Conservation (phyloP, 2,888 invertebrate genomes). For the Choristoneura rosaceana region DNA sequence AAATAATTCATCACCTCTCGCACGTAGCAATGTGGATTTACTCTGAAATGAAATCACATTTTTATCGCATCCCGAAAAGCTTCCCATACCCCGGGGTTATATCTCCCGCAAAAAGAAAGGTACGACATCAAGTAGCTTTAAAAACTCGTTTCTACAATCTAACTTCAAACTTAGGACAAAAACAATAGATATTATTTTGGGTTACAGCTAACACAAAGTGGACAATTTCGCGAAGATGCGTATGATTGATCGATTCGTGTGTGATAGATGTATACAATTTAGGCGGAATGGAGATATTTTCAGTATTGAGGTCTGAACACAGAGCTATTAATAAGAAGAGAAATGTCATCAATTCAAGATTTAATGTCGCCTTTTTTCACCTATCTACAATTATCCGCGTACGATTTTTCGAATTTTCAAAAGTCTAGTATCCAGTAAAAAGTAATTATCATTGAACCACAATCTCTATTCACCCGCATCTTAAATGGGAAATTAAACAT, state of each 20-base stretch:
- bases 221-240: not conserved
- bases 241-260: slow-evolving; percentile 25
- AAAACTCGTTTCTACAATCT: not conserved
- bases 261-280: slow-evolving; percentile 34
- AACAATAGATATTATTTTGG: slow-evolving; percentile 5
- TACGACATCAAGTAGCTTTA: slow-evolving; percentile 3
- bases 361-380: too few species aligned
- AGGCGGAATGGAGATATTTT: not conserved
- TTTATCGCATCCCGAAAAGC: not conserved
- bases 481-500: too few species aligned
- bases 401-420: too few species aligned
- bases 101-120: slow-evolving; percentile 4
- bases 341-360: too few species aligned
- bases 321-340: too few species aligned
- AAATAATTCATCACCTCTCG: not conserved
- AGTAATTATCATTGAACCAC: too few species aligned
- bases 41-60: slow-evolving; percentile 3
- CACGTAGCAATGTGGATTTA: not conserved
- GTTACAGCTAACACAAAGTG: not conserved
- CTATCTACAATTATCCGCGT: too few species aligned
- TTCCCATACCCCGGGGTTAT: not conserved
- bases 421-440: too few species aligned
- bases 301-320: not conserved
- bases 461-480: too few species aligned
- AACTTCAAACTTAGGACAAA: not conserved